Conservation (phyloP, 1,140 invertebrate genomes). For the Zaprionus nigranus region DNA sequence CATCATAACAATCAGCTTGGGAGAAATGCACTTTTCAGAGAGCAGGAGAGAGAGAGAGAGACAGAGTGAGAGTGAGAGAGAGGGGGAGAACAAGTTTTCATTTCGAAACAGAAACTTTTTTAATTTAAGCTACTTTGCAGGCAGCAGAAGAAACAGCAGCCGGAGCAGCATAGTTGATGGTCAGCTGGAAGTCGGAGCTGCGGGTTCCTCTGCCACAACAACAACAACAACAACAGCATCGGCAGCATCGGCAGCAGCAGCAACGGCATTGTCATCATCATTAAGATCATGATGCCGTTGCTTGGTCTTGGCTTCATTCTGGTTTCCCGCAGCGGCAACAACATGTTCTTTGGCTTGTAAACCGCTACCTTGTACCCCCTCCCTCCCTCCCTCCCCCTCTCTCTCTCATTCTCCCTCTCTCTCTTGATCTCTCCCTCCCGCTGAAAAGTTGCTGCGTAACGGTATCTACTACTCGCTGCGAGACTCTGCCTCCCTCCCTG, state of each 20-base stretch:
- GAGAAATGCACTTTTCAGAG: slow-evolving; percentile 32
- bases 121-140: slow-evolving; percentile 66
- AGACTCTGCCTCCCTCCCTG: background rate
- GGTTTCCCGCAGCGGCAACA: slow-evolving; percentile 42
- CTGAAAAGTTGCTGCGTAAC: slow-evolving; percentile 73
- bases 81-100: slow-evolving; percentile 28
- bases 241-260: background rate
- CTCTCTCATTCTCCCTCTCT: background rate
- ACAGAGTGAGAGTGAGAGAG: background rate
- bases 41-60: background rate
- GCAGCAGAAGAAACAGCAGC: background rate
- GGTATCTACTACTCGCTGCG: slow-evolving; percentile 64
- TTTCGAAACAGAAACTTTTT: slow-evolving; percentile 29
- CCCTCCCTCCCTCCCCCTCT: background rate
- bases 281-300: slow-evolving; percentile 47
- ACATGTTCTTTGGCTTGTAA: slow-evolving; percentile 49
- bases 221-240: slow-evolving; percentile 1
- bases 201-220: slow-evolving; percentile 3
- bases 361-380: slow-evolving; percentile 26
- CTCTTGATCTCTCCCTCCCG: background rate
- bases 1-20: slow-evolving; percentile 52
- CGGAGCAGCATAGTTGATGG: slow-evolving; percentile 35
- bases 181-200: slow-evolving; percentile 32
- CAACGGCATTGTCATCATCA: slow-evolving; percentile 48
- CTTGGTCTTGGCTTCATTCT: slow-evolving; percentile 38